Evolutionary conservation across 2,797 vertebrate species (phyloP), one percentile per base, ranked within the genome.

Genomic region (Poeciliopsis paucimaculata): DNA sequence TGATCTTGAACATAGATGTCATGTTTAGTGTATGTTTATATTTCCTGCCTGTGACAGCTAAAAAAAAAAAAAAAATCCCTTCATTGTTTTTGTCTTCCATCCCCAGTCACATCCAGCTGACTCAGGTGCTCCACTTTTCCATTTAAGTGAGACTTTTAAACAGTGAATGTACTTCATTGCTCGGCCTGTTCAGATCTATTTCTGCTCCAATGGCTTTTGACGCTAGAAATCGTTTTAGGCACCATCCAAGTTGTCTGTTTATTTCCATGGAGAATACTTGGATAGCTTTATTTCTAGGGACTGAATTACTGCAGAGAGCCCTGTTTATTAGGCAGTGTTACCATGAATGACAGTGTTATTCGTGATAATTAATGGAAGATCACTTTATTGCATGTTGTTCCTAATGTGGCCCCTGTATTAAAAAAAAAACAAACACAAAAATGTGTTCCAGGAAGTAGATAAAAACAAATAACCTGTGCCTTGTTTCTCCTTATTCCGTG

Each of bases 81-180:
- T 68, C 47, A 55, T 57, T 71, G 75, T 85, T 77, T 88, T 82
- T 75, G 78, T 82, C 13, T 46, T 83, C 74, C 82, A 36, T 76
- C 79, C 80, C 77, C 81, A 60, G 80, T 89, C 81, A 83, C 88
- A 79, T 78, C 41, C 88, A 87, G 83, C 89, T 91, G 90, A 92
- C 90, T 93, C 92, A 93, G 93, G 94, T 93, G 90, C 87, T 92
- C 66, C 83, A 85, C 80, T 82, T 88, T 86, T 87, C 81, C 87
- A 83, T 88, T 82, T 45, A 82, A 73, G 76, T 28, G 66, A 70
- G 72, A 81, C 79, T 79, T 85, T 84, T 41, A 83, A 83, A 84
- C 82, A 75, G 76, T 88, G 89, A 94, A 92, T 92, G 88, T 91
- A 91, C 76, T 82, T 85, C 45, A 80, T 75, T 26, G 75, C 77